Evolutionary conservation across 2,113 vertebrate genomes (phyloP).

Genomic region (Anoplopoma fimbria): DNA sequence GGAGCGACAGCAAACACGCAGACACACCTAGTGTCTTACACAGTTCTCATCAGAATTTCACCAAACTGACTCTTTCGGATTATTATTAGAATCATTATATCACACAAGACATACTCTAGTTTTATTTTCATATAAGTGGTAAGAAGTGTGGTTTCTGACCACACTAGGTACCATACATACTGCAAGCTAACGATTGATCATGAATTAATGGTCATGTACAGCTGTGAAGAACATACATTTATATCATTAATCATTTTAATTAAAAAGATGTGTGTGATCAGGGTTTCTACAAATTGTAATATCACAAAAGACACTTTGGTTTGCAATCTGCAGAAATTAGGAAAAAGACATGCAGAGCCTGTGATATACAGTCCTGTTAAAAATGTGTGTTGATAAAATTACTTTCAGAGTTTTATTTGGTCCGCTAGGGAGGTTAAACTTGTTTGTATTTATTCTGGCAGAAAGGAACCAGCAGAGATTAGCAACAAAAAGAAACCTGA

Average conservation of each 20-base stretch:
- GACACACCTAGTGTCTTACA: constrained; percentile 44
- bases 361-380: background rate
- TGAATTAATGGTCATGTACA: too few species aligned
- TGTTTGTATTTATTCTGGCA: constrained; percentile 30
- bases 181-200: background rate
- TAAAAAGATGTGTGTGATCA: background rate
- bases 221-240: background rate
- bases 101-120: background rate
- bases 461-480: constrained; percentile 2
- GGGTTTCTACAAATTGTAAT: background rate
- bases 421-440: constrained; percentile 11
- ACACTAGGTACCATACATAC: background rate
- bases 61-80: background rate
- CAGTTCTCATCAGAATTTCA: constrained; percentile 24
- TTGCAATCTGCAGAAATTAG: background rate
- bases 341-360: background rate
- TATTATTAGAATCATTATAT: background rate
- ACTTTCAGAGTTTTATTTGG: background rate
- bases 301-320: background rate
- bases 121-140: background rate
- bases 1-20: constrained; percentile 37
- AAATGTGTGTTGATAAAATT: constrained; percentile 15
- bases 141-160: constrained; percentile 2
- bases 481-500: constrained; percentile 32
- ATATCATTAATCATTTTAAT: background rate